phyloP scores from a whole-genome alignment of 1,140 invertebrate genomes.

The Aphidius gifuensis region DNA sequence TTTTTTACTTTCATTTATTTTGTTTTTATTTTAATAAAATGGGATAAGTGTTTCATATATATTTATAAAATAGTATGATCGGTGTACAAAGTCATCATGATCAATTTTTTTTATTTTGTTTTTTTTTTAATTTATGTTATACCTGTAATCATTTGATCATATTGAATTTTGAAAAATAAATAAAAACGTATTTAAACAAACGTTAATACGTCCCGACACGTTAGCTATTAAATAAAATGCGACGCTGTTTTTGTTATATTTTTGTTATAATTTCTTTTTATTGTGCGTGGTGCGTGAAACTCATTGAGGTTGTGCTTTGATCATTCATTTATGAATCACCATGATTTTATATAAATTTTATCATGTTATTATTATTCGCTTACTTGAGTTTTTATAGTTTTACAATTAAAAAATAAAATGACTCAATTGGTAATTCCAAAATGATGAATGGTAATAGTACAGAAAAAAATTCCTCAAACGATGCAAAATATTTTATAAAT shows the following conservation, averaged over 20 bases:
- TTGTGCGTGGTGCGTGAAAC: conserved; percentile 8
- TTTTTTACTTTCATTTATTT: background rate
- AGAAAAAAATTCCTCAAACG: background rate
- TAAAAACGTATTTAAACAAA: conserved; percentile 36
- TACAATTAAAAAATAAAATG: too few species aligned
- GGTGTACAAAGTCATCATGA: conserved; percentile 38
- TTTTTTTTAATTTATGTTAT: conserved; percentile 3
- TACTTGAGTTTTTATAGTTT: too few species aligned
- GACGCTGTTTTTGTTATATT: conserved; percentile 45
- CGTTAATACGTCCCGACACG: conserved; percentile 37
- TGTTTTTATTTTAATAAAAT: too few species aligned
- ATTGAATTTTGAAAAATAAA: conserved; percentile 29
- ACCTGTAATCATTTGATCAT: conserved; percentile 27
- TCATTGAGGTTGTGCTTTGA: conserved; percentile 4
- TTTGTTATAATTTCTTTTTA: conserved; percentile 40
- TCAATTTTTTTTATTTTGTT: conserved; percentile 24
- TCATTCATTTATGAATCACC: conserved; percentile 9
- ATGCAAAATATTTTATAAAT: conserved; percentile 17
- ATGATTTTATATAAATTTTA: conserved; percentile 6
- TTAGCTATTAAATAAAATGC: conserved; percentile 46
- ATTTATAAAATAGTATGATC: conserved; percentile 20
- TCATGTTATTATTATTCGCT: background rate
- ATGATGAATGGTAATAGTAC: background rate
- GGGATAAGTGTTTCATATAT: background rate
- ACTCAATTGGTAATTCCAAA: background rate